Base-by-base conservation (phyloP, 2,113 vertebrate species). In the Entosphenus tridentatus region DNA sequence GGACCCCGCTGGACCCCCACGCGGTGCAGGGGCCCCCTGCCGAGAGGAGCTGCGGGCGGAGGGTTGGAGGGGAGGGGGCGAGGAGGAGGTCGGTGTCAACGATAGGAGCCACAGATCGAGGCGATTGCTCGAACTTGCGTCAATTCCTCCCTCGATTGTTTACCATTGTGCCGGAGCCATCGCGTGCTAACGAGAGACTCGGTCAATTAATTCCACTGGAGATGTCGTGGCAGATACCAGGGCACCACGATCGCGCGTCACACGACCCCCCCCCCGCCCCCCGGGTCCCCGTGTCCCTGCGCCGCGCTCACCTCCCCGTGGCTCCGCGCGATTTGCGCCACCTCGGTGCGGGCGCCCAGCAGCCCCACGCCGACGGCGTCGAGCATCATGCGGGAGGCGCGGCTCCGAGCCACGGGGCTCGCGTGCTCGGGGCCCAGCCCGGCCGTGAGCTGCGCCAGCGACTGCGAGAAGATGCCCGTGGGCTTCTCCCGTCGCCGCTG, bases 331-430 rank as follows among this genome's bases (percentile, higher is more conserved):
- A 83, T 87, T 68, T 83, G 80, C 74, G 84, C 92, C 76, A 92
- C 86, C 10, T 81, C 78, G 0, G 86, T 91, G 59, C 72, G 79
- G 73, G 82, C 84, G 68, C 90, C 91, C 69, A 88, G 77, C 57
- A 92, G 76, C 1, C 88, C 89, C 5, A 88, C 88, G 1, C 89
- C 91, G 57, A 92, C 80, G 1, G 85, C 85, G 73, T 95, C 89
- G 73, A 96, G 80, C 78, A 96, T 87, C 90, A 96, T 92, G 75
- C 86, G 75, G 39, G 39, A 7, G 73, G 95, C 93, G 79, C 88
- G 89, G 74, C 84, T 82, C 70, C 75, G 79, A 72, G 95, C 79
- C 57, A 86, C 81, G 4, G 39, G 71, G 62, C 88, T 82, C 3
- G 87, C 91, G 76, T 92, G 77, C 70, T 89, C 86, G 65, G 73